Percentiles rank a stretch among this genome's conserved stretches.
Evolutionary conservation across 1,140 invertebrate species (phyloP).

Genomic region (Drosophila ercepeae): DNA sequence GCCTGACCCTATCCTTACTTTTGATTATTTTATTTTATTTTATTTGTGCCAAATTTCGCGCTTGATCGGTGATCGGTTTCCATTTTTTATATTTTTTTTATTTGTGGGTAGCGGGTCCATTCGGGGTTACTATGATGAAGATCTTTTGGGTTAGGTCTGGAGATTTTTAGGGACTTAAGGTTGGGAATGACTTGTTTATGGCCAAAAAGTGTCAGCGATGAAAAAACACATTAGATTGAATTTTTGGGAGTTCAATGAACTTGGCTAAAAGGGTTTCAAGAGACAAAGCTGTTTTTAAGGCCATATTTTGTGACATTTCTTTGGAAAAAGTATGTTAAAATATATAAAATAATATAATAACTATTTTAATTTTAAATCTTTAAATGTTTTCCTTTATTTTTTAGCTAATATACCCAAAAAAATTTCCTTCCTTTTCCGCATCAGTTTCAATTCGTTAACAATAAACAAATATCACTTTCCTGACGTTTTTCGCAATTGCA

Average conservation of each 20-base stretch:
- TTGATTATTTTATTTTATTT: conserved; percentile 48
- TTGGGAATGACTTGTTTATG: conserved; percentile 28
- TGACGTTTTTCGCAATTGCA: conserved; percentile 60
- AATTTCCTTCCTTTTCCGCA: conserved; percentile 1
- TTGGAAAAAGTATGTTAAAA: too few relatives aligned
- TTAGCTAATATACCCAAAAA: background rate
- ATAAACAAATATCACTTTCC: conserved; percentile 65
- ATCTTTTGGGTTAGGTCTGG: conserved; percentile 41
- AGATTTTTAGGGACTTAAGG: conserved; percentile 26
- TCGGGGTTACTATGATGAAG: conserved; percentile 42
- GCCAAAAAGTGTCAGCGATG: conserved; percentile 18
- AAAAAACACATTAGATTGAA: conserved; percentile 1
- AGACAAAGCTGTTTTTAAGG: too few relatives aligned
- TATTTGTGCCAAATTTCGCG: conserved; percentile 69
- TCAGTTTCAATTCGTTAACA: conserved; percentile 51
- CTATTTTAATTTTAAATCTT: background rate
- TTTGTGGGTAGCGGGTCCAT: conserved; percentile 41
- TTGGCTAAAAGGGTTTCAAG: background rate
- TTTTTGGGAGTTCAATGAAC: conserved; percentile 1
- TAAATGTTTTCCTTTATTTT: background rate
- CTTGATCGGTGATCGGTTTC: conserved; percentile 46
- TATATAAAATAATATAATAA: too few relatives aligned
- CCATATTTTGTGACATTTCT: too few relatives aligned
- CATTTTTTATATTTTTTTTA: background rate
- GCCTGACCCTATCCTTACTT: conserved; percentile 33